phyloP scores from a whole-genome alignment of 2,888 invertebrate species.

The Elgonia sp. region DNA sequence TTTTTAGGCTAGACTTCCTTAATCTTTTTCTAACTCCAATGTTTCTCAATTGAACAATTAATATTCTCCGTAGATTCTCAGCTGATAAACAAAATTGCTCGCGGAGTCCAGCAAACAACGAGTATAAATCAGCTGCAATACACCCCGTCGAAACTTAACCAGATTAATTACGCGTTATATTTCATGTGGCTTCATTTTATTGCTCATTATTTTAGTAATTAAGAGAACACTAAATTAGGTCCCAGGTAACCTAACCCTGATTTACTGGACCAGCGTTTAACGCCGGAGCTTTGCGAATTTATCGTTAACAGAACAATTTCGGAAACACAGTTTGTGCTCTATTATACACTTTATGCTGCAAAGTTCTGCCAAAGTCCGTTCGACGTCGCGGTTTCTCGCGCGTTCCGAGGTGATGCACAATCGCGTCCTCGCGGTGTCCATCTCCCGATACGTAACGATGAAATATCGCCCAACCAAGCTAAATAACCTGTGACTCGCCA shows the following conservation, averaged over 20 bases:
- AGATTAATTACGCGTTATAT: constrained; percentile 67
- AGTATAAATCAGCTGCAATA: constrained; percentile 42
- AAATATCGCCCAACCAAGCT: constrained; percentile 59
- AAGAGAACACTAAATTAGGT: constrained; percentile 68
- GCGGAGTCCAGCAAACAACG: constrained; percentile 15
- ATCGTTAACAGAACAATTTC: constrained; percentile 48
- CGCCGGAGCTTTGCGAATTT: constrained; percentile 56
- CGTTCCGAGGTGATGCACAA: constrained; percentile 51
- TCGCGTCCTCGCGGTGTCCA: constrained; percentile 41
- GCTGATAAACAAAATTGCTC: constrained; percentile 7
- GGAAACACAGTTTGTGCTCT: constrained; percentile 48
- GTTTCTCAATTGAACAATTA: too few relatives aligned
- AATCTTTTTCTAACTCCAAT: too few relatives aligned
- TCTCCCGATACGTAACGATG: constrained; percentile 57
- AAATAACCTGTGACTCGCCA: constrained; percentile 69
- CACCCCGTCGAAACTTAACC: constrained; percentile 51
- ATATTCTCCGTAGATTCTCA: neutral
- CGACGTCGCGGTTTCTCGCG: constrained; percentile 13
- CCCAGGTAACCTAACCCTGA: constrained; percentile 61
- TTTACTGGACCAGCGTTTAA: constrained; percentile 53
- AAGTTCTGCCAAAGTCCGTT: neutral
- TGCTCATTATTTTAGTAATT: constrained; percentile 72
- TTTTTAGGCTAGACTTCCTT: too few relatives aligned
- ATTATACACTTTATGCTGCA: constrained; percentile 7
- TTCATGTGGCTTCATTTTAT: constrained; percentile 68